Base-by-base conservation (phyloP, 2,888 invertebrate species). In the Chaitophorus viminalis region DNA sequence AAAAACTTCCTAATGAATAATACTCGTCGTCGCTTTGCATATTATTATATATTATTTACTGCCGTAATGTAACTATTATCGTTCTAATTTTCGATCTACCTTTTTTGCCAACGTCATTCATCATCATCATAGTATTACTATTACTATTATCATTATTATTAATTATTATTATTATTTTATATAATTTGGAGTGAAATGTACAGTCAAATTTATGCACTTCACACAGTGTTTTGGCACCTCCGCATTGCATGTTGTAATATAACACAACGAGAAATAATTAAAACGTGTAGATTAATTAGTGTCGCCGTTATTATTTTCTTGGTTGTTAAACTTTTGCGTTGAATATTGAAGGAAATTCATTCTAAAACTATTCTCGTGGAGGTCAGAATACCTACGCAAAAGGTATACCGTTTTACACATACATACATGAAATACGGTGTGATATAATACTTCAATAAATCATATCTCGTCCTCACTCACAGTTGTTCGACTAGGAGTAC, bases 181-280 rank as follows among this genome's bases (percentile, higher is more conserved):
- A 25, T n/a, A 8, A n/a, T n/a, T n/a, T n/a, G 9, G n/a, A 8
- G 65, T 25, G 65, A 65, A 65, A 65, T n/a, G 65, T 54, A 8
- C n/a, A 65, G n/a, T 65, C 6, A n/a, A 9, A n/a, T 65, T 65
- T n/a, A 65, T 65, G 65, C 65, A n/a, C 65, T 65, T 65, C n/a
- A 9, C 65, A 8, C 21, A n/a, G 65, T 65, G n/a, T 65, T n/a
- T 65, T 65, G 9, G n/a, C 65, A 21, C 60, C 60, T 5, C n/a
- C n/a, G 65, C n/a, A 65, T 9, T n/a, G 4, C n/a, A 8, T 65
- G 6, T 65, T n/a, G n/a, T n/a, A 65, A 25, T n/a, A n/a, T 65
- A n/a, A n/a, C n/a, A 65, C 65, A 46, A 65, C 65, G 65, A 65
- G 65, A 65, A 54, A 65, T 65, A 65, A 65, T 65, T 65, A 65